phyloP scores from a whole-genome alignment of 2,888 invertebrate species.

The Trissolcus brochymenae region DNA sequence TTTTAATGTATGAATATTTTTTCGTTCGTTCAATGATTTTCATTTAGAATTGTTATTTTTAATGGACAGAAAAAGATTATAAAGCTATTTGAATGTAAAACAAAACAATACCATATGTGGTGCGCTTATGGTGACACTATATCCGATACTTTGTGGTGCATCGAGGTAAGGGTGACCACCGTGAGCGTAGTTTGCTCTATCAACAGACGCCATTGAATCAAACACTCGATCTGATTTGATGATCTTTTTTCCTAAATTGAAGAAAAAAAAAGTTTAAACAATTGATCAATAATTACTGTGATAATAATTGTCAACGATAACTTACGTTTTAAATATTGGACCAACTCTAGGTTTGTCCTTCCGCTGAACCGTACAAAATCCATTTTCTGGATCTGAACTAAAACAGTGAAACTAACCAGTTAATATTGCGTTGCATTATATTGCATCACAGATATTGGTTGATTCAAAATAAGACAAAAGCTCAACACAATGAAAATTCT shows the following conservation, averaged over 20 bases:
- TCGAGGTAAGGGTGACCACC: conserved; percentile 86
- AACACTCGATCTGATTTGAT: conserved; percentile 86
- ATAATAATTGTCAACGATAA: neutral
- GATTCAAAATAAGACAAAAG: no score
- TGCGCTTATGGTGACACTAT: conserved; percentile 95
- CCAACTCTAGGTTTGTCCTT: conserved; percentile 24
- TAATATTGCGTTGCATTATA: no score
- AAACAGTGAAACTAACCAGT: no score
- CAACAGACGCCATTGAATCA: conserved; percentile 88
- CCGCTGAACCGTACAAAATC: conserved; percentile 29
- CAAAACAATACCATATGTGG: conserved; percentile 90
- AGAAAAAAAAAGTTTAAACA: neutral
- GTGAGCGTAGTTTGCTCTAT: conserved; percentile 88
- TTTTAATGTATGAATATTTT: no score
- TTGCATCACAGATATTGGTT: no score
- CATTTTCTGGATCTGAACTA: conserved; percentile 6
- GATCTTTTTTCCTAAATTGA: conserved; percentile 84
- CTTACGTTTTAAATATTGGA: conserved; percentile 33
- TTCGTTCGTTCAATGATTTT: no score
- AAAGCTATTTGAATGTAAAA: neutral
- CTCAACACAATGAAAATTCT: no score
- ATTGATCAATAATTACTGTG: neutral
- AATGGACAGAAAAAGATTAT: no score
- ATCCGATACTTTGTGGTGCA: conserved; percentile 95
- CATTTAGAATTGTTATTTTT: no score